Percentiles rank a stretch among this genome's conserved stretches.
These are phyloP conservation scores for Camelus bactrianus DNA, from an alignment of 2,113 vertebrate genomes.

Conservation along the genomic window DNA sequence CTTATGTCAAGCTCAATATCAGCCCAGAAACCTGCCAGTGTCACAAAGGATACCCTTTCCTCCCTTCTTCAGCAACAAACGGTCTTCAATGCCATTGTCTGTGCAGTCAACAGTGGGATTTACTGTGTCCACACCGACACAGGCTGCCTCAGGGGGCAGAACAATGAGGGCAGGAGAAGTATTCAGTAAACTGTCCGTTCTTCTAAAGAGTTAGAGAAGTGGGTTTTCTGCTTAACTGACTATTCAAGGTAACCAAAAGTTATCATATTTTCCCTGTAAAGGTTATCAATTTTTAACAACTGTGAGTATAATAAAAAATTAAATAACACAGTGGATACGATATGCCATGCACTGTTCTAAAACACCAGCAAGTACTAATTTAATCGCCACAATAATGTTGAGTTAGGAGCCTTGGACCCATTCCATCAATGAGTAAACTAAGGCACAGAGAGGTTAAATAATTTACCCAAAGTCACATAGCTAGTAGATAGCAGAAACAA, in stretches of 20 bases:
- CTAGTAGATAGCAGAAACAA: background rate
- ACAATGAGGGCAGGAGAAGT: background rate
- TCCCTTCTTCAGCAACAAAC: background rate
- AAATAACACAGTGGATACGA: background rate
- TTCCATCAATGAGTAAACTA: background rate
- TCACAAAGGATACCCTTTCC: background rate
- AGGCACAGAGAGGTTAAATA: constrained; percentile 15
- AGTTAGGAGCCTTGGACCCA: background rate
- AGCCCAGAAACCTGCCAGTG: background rate
- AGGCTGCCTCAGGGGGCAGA: background rate
- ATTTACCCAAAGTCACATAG: background rate
- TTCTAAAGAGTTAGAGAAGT: background rate
- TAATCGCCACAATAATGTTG: background rate
- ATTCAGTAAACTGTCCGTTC: background rate
- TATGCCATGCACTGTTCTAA: background rate
- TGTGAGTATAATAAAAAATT: constrained; percentile 28
- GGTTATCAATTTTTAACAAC: constrained; percentile 9
- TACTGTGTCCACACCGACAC: background rate
- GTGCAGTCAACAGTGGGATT: background rate
- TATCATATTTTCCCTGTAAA: background rate
- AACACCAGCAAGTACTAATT: background rate
- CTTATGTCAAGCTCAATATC: background rate
- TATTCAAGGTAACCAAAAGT: background rate
- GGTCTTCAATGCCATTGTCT: background rate
- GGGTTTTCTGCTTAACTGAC: background rate